A percentile compares a stretch with the other conserved stretches of the same genome.
phyloP scores from a whole-genome alignment of 2,888 invertebrate genomes.

The Bedellia somnulentella region DNA sequence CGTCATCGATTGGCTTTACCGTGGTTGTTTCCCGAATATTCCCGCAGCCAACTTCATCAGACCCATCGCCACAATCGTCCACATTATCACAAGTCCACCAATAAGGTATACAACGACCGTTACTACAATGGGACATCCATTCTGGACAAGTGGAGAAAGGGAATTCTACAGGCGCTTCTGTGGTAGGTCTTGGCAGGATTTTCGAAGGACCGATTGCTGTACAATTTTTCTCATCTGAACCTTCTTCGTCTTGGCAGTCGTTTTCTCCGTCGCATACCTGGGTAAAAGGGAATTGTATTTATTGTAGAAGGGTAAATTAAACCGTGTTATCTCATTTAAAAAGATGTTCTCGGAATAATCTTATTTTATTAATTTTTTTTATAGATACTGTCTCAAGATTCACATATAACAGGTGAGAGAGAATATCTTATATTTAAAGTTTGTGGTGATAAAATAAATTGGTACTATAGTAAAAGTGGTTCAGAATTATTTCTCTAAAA shows the following conservation, averaged over 20 bases:
- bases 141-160: constrained; percentile 59
- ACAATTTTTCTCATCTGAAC: constrained; percentile 74
- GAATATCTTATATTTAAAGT: too few species aligned
- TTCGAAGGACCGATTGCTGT: constrained; percentile 30
- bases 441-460: too few species aligned
- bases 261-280: constrained; percentile 70
- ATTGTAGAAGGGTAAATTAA: too few species aligned
- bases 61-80: constrained; percentile 74
- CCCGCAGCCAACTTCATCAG: constrained; percentile 71
- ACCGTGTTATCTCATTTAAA: too few species aligned
- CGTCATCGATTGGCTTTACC: constrained; percentile 1
- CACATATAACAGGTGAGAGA: too few species aligned
- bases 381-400: too few species aligned
- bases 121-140: constrained; percentile 78
- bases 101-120: constrained; percentile 70
- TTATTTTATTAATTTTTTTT: too few species aligned
- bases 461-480: neutral
- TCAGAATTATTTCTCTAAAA: neutral
- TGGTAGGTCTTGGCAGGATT: constrained; percentile 20
- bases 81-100: constrained; percentile 83
- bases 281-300: too few species aligned
- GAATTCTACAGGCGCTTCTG: constrained; percentile 18
- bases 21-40: constrained; percentile 20
- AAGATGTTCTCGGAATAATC: too few species aligned
- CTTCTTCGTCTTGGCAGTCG: constrained; percentile 68